phyloP scores from a whole-genome alignment of 2,888 invertebrate species.

The Lasioglossum malachurum region DNA sequence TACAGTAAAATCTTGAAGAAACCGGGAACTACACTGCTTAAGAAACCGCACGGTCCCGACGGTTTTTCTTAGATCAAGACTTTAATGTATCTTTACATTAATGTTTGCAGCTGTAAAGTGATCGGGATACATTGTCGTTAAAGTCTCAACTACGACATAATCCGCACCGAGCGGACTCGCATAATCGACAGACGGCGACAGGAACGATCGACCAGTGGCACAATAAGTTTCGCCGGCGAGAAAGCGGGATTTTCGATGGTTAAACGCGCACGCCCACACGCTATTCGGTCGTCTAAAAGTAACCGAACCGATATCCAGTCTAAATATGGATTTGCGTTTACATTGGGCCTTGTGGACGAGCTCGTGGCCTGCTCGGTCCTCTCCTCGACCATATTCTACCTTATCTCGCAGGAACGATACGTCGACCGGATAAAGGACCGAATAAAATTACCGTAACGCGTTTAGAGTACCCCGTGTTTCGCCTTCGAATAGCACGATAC shows the following conservation, averaged over 20 bases:
- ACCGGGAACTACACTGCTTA: too few relatives aligned
- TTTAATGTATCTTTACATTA: too few relatives aligned
- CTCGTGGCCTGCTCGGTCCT: slow-evolving; percentile 14
- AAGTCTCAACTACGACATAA: too few relatives aligned
- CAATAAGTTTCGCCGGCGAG: slow-evolving; percentile 37
- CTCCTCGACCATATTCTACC: background rate
- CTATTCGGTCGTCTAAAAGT: slow-evolving; percentile 53
- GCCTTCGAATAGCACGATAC: background rate
- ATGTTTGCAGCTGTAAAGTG: too few relatives aligned
- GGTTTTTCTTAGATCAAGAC: too few relatives aligned
- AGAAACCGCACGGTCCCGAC: too few relatives aligned
- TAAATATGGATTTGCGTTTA: slow-evolving; percentile 61
- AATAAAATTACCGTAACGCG: slow-evolving; percentile 21
- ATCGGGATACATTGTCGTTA: too few relatives aligned
- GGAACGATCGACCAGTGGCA: background rate
- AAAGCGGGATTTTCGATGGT: slow-evolving; percentile 33
- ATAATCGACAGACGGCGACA: background rate
- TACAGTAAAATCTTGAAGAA: too few relatives aligned
- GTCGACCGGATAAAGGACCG: background rate
- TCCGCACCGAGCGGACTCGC: too few relatives aligned
- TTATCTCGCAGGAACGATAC: slow-evolving; percentile 18
- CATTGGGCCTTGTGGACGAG: slow-evolving; percentile 33
- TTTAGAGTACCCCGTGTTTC: background rate
- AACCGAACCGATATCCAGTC: slow-evolving; percentile 50
- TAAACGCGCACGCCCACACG: slow-evolving; percentile 30